Percentiles rank a stretch among this genome's conserved stretches.
These are phyloP conservation scores for Buphagus erythrorhynchus DNA, from an alignment of 2,797 vertebrate genomes.

Conservation along the genomic window DNA sequence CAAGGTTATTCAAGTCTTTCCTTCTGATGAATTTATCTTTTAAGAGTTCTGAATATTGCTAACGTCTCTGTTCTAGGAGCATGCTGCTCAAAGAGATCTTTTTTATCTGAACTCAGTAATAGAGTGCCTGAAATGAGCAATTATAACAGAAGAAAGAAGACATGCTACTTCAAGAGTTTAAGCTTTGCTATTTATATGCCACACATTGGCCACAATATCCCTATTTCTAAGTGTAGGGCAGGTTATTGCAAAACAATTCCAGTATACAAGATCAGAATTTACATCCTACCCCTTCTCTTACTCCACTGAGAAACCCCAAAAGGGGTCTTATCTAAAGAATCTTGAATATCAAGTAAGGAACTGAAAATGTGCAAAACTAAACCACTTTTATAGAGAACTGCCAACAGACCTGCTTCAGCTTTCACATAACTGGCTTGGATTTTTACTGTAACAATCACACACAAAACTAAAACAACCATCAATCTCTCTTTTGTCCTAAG, in stretches of 20 bases:
- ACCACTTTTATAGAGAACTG: neutral
- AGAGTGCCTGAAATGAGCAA: neutral
- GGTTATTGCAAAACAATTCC: neutral
- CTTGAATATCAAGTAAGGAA: neutral
- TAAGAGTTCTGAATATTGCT: neutral
- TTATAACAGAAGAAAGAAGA: neutral
- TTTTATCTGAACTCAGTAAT: neutral
- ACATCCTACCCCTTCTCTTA: neutral
- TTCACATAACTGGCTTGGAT: neutral
- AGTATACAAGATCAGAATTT: neutral
- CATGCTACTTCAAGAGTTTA: neutral
- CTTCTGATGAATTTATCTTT: neutral
- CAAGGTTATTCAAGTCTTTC: neutral
- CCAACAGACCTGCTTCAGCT: neutral
- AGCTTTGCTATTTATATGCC: neutral
- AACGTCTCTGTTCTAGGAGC: neutral
- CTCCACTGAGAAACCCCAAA: neutral
- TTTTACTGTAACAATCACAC: neutral
- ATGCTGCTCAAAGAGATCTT: neutral
- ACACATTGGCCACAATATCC: neutral
- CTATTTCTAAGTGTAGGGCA: neutral
- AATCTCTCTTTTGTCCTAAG: neutral
- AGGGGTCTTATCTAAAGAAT: neutral
- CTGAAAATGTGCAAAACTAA: neutral
- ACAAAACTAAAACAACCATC: neutral